These are phyloP conservation scores for Lepidochitona cinerea DNA, from an alignment of 2,888 invertebrate species.

Conservation along the genomic window DNA sequence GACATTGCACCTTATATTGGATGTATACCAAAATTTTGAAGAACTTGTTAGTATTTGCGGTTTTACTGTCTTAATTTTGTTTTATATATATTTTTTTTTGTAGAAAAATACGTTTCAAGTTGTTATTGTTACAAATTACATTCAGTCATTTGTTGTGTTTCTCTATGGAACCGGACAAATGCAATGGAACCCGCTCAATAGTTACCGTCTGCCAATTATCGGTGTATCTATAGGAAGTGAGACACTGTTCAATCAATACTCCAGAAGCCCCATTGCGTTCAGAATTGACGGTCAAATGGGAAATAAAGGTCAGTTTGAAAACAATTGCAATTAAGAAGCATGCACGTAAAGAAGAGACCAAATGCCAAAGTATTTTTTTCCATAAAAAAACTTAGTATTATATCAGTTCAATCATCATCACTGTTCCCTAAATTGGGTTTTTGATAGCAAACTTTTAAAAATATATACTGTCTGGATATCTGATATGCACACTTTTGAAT, in stretches of 20 bases:
- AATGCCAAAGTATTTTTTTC: no score
- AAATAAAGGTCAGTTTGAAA: neutral
- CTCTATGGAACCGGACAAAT: neutral
- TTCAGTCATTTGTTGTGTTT: neutral
- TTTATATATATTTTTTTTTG: neutral
- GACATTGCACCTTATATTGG: no score
- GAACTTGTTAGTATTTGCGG: neutral
- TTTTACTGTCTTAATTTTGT: neutral
- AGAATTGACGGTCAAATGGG: neutral
- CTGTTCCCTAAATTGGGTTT: no score
- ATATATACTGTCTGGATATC: no score
- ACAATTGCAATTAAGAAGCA: no score
- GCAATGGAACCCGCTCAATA: neutral
- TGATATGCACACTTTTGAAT: no score
- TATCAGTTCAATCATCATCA: no score
- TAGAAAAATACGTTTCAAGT: constrained; percentile 2
- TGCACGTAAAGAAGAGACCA: no score
- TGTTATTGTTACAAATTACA: neutral
- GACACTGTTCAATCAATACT: neutral
- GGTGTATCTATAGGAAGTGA: neutral
- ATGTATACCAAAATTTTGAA: neutral
- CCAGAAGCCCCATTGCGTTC: neutral
- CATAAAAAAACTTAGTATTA: no score
- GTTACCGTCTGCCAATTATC: neutral
- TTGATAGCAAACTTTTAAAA: no score